Conservation (phyloP, 2,888 invertebrate genomes). For the Dicranocentrus wangi region DNA sequence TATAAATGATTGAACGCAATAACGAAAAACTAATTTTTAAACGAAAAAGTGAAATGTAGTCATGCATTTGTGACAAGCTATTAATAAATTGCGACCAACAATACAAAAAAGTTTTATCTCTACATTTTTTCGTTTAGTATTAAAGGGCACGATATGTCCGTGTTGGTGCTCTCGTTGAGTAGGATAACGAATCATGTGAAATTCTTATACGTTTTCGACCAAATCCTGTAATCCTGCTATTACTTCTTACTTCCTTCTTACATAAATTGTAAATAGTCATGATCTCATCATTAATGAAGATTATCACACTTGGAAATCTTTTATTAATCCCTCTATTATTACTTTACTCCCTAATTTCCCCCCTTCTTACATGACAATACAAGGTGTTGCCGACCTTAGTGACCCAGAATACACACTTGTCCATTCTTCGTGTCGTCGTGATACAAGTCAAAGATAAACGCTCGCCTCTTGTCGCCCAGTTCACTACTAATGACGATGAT, state of each 20-base stretch:
- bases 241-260: conserved; percentile 21
- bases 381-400: conserved; percentile 61
- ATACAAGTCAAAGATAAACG: conserved; percentile 38
- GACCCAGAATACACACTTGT: conserved; percentile 54
- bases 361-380: conserved; percentile 39
- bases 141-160: too few relatives aligned
- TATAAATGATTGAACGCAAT: too few relatives aligned
- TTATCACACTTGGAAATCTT: conserved; percentile 48
- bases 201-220: too few relatives aligned
- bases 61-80: too few relatives aligned
- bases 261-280: conserved; percentile 38
- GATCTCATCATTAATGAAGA: conserved; percentile 58
- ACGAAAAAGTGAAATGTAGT: too few relatives aligned
- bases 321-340: conserved; percentile 39
- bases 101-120: too few relatives aligned
- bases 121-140: too few relatives aligned
- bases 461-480: conserved; percentile 5
- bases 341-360: conserved; percentile 40
- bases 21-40: too few relatives aligned
- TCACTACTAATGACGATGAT: conserved; percentile 20
- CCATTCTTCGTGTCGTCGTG: conserved; percentile 47
- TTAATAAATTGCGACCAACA: too few relatives aligned
- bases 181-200: too few relatives aligned
- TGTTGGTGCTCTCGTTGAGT: too few relatives aligned
- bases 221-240: too few relatives aligned